Conservation (phyloP, 1,140 invertebrate genomes). For the Pseudomyrmex concolor region DNA sequence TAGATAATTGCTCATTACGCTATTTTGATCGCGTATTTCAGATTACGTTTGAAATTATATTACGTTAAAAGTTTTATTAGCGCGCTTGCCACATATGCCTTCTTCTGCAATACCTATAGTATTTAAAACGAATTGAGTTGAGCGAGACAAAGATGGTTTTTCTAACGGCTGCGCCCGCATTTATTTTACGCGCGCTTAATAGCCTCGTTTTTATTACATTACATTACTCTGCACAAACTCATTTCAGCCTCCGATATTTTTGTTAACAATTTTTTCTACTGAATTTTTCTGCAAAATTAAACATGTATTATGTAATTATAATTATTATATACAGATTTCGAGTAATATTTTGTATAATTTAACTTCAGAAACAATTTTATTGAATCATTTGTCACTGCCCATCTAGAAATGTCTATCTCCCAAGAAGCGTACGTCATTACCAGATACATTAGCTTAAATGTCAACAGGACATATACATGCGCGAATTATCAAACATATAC, state of each 20-base stretch:
- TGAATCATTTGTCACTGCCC: constrained; percentile 59
- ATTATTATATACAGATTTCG: too few species aligned
- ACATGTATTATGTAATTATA: too few species aligned
- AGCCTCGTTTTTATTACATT: constrained; percentile 27
- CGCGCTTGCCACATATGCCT: not conserved
- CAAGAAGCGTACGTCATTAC: constrained; percentile 3
- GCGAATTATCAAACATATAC: too few species aligned
- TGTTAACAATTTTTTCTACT: too few species aligned
- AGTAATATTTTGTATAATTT: too few species aligned
- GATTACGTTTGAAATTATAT: constrained; percentile 46
- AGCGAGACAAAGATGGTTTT: constrained; percentile 34
- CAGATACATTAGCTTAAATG: constrained; percentile 42
- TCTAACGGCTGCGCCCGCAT: constrained; percentile 33
- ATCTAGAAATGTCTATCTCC: constrained; percentile 48
- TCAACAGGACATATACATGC: constrained; percentile 52
- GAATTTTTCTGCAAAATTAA: too few species aligned
- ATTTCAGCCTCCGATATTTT: too few species aligned
- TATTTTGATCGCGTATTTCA: constrained; percentile 27
- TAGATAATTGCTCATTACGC: not conserved
- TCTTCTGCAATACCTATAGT: constrained; percentile 11
- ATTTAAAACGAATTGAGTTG: constrained; percentile 39
- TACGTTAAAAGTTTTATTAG: constrained; percentile 44
- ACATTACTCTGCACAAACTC: not conserved
- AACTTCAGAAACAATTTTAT: constrained; percentile 63
- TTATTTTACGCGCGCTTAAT: constrained; percentile 48